Base-by-base conservation (phyloP, 2,113 vertebrate genomes). In the Platanista minor region DNA sequence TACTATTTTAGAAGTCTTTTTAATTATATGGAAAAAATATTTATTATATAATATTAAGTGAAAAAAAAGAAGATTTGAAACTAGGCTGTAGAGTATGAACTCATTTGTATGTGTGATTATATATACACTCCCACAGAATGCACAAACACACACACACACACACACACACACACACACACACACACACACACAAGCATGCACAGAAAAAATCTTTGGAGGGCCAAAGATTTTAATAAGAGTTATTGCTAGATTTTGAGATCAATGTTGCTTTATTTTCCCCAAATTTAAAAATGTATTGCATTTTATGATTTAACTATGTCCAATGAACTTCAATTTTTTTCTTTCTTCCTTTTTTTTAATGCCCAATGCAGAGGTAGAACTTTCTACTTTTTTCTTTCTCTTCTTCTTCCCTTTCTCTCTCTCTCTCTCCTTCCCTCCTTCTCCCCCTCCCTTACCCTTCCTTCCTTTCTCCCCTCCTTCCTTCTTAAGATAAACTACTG, bases 1-100 rank as follows among this genome's bases (percentile, higher is more conserved):
- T 84, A 25, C 66, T 49, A 39, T 64, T 83, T 88, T 83, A 95
- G 13, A 83, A 49, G 31, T 41, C 31, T 85, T 52, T 95, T 91
- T 62, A 43, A 46, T 81, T 46, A 31, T 81, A 43, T 54, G n/a
- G 23, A 59, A 80, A 92, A 80, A 81, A 43, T 18, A 57, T 31
- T 20, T 49, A 52, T 39, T 29, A 64, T 67, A 67, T 59, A 87
- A 4, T 71, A 41, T 20, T 82, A 41, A 61, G 36, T 61, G 54
- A 23, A 31, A 69, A 87, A 72, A 75, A 67, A 52, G 5, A 27
- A 39, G 20, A 82, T 82, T 66, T 66, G 31, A 89, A 92, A 95
- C 78, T 54, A 84, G 20, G 20, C 11, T n/a, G 17, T 67, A 27
- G 57, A 92, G 17, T 82, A 61, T 71, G 12, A 77, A 71, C 2